Conservation (phyloP, 2,113 vertebrate genomes). For the Hystrix brachyura region DNA sequence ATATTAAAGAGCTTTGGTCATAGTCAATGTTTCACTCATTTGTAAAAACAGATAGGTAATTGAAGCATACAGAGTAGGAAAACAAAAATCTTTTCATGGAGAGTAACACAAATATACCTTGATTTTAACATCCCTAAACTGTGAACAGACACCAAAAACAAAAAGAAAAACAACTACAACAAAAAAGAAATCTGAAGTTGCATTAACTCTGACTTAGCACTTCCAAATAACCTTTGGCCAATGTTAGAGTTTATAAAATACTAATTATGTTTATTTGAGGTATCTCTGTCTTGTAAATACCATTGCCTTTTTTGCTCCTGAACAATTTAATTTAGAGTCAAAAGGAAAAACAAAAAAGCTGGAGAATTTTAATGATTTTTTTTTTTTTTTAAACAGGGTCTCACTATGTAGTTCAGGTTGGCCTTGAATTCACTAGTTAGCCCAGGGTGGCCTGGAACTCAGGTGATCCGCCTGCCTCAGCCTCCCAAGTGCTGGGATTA, state of each 20-base stretch:
- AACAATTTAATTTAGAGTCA: constrained; percentile 46
- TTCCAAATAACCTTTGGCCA: constrained; percentile 36
- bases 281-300: neutral
- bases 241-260: neutral
- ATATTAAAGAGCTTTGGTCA: constrained; percentile 60
- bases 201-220: neutral
- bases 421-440: no score
- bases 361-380: neutral
- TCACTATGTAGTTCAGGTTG: no score
- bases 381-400: no score
- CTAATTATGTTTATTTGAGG: constrained; percentile 2
- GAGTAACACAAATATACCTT: constrained; percentile 60
- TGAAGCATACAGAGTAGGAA: constrained; percentile 48
- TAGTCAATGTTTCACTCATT: constrained; percentile 68
- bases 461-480: no score
- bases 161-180: neutral
- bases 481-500: no score
- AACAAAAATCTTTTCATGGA: neutral
- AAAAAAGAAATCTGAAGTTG: constrained; percentile 9
- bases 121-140: neutral
- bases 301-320: neutral
- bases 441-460: no score
- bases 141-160: constrained; percentile 19
- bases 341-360: neutral
- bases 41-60: constrained; percentile 77